Base-by-base conservation (phyloP, 2,113 vertebrate species). In the Haemorhous mexicanus region DNA sequence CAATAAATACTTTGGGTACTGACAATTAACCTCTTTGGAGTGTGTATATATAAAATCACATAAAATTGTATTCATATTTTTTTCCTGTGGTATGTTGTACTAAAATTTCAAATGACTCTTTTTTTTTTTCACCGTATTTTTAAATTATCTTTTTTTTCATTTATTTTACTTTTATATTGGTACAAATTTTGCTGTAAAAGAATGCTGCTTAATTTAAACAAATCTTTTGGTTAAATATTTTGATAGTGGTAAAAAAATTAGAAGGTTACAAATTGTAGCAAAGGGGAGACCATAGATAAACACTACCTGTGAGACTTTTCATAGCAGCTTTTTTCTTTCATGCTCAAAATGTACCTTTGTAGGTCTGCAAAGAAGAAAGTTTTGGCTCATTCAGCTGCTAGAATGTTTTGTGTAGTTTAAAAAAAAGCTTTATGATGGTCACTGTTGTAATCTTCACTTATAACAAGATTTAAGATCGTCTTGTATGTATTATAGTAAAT, bases 1-100 rank as follows among this genome's bases (percentile, higher is more conserved):
- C 98, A 98, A 98, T 98, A 98, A 99, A 98, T 98, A 98, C 98
- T 97, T 98, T 97, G 97, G 98, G 99, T 99, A 99, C 98, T 99
- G 98, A 98, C 98, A 98, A 94, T 96, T 97, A 97, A 97, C 96
- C 98, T 98, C 96, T 98, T 98, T 97, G 97, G 95, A 98, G 97
- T 98, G 92, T 98, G 87, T 98, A 93, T 98, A 98, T 98, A 98
- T 98, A 98, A 98, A 98, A 98, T 98, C 97, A 98, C 97, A 66
- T 95, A 97, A 98, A 98, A 97, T 97, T 98, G 97, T 98, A 98
- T 98, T 98, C 98, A 96, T 97, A 97, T 98, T 98, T 97, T 97
- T 98, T 98, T 98, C 97, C 97, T 98, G 98, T 98, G 97, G 97
- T 98, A 97, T 98, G 96, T 98, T 98, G 97, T 98, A 98, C 97